Base-by-base conservation (phyloP, 2,113 vertebrate genomes). In the Ivindomyrus marchei region DNA sequence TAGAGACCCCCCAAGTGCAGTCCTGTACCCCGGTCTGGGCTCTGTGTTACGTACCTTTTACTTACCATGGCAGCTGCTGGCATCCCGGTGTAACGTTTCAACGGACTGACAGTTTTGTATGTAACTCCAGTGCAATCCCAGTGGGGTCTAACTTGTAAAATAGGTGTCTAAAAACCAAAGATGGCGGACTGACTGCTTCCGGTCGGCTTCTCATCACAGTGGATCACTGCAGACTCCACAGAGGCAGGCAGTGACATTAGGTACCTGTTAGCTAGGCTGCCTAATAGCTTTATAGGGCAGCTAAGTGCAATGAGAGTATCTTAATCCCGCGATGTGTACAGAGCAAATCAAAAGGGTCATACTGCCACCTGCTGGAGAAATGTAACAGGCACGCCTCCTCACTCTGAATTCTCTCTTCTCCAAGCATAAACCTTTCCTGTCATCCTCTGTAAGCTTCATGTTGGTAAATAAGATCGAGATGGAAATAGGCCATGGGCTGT, bases 311-410 rank as follows among this genome's bases (percentile, higher is more conserved):
- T 42, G 36, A 80, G 36, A 80, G 36, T 80, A 42, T 80, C 74
- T 80, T 80, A 80, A 42, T 80, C 36, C 74, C 36, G 19, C 2
- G 31, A 42, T 39, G 74, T 9, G n/a, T 77, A 39, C 74, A 27
- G 62, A 70, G 62, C 62, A 39, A 39, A 80, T 4, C 74, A 36
- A 80, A 80, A 80, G 74, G 74, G 74, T 42, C 74, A 42, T 80
- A 80, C 36, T 80, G 74, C 74, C 74, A 80, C 74, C 74, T 80
- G 74, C 74, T 80, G 74, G 74, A 80, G 36, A 80, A 80, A 36
- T 42, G 31, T 77, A 39, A 77, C 74, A 80, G 74, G 74, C 74
- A 80, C 74, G 36, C 74, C 74, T 80, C 36, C 5, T 80, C 31
- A 27, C 15, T 80, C 6, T 80, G 36, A 80, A 42, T 80, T 80